phyloP scores from a whole-genome alignment of 2,797 vertebrate genomes.

The Todus mexicanus region DNA sequence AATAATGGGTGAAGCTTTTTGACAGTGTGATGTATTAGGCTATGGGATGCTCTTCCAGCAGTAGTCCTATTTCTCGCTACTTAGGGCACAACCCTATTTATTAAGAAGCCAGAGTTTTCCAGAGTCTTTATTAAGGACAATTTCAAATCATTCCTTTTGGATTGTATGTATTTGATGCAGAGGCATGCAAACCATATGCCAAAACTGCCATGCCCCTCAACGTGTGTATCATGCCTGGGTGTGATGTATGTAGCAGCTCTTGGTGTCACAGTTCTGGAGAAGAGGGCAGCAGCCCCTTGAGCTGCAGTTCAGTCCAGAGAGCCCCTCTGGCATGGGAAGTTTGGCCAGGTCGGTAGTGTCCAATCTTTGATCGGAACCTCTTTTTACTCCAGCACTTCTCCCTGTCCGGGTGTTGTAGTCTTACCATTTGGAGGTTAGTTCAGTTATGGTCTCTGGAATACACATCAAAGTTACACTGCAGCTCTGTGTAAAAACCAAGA shows the following conservation, averaged over 20 bases:
- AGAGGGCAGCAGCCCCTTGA: background rate
- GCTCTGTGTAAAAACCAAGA: background rate
- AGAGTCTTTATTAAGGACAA: background rate
- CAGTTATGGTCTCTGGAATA: background rate
- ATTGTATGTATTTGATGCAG: background rate
- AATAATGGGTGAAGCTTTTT: slow-evolving; percentile 65
- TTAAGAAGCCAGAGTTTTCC: slow-evolving; percentile 15
- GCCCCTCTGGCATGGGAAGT: background rate
- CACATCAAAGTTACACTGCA: background rate
- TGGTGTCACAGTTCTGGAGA: background rate
- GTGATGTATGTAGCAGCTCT: accelerated
- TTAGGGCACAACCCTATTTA: slow-evolving; percentile 41
- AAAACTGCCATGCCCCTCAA: background rate
- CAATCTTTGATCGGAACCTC: background rate
- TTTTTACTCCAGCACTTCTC: background rate
- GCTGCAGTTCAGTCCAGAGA: background rate
- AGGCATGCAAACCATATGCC: background rate
- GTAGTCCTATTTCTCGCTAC: slow-evolving; percentile 16
- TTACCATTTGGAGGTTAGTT: background rate
- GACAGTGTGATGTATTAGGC: slow-evolving; percentile 65
- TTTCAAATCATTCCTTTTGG: background rate
- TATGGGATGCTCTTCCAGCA: slow-evolving; percentile 10
- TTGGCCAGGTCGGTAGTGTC: background rate
- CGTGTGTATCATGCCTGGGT: accelerated
- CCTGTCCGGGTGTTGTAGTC: background rate